Percentiles rank a stretch among this genome's conserved stretches.
These are phyloP conservation scores for Cloeon dipterum DNA, from an alignment of 2,888 invertebrate species.

Conservation along the genomic window DNA sequence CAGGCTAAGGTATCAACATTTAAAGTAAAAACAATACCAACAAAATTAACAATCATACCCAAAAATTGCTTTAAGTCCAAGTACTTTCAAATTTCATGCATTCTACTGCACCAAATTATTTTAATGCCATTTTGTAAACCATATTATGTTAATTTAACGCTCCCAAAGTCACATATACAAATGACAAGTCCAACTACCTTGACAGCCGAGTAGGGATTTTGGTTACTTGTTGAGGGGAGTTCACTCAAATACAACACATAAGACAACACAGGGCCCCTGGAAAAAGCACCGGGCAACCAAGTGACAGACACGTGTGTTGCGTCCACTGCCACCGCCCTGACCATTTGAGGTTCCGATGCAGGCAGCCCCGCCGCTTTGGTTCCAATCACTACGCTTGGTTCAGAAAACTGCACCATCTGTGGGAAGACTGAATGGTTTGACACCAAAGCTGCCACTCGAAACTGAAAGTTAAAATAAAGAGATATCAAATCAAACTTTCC, in stretches of 20 bases:
- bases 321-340: constrained; percentile 56
- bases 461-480: too few relatives aligned
- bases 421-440: constrained; percentile 34
- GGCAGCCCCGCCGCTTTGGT: constrained; percentile 52
- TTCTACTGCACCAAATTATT: too few relatives aligned
- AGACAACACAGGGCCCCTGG: constrained; percentile 69
- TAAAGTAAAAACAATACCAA: too few relatives aligned
- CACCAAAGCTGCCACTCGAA: constrained; percentile 62
- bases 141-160: too few relatives aligned
- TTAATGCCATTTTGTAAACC: too few relatives aligned
- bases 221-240: constrained; percentile 16
- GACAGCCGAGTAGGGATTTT: constrained; percentile 31
- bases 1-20: too few relatives aligned
- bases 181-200: too few relatives aligned
- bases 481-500: constrained; percentile 10
- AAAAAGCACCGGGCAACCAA: constrained; percentile 71
- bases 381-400: constrained; percentile 50
- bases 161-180: too few relatives aligned
- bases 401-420: constrained; percentile 25
- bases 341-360: constrained; percentile 48
- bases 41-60: too few relatives aligned
- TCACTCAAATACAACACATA: constrained; percentile 53
- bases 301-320: constrained; percentile 62
- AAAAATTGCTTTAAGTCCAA: too few relatives aligned
- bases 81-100: too few relatives aligned